phyloP scores from a whole-genome alignment of 1,140 invertebrate genomes.

The Halesus radiatus region DNA sequence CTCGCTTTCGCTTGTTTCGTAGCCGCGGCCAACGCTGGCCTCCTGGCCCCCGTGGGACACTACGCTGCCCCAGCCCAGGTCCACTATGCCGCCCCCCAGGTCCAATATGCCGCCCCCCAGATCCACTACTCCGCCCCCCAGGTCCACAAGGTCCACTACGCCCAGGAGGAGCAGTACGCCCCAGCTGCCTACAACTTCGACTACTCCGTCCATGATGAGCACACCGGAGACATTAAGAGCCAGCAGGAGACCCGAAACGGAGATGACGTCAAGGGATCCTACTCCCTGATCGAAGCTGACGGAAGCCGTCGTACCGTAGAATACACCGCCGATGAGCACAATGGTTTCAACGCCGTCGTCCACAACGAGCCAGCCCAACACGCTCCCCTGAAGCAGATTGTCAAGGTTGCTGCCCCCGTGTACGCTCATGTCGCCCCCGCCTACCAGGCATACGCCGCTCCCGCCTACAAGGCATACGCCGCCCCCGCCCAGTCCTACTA shows the following conservation, averaged over 20 bases:
- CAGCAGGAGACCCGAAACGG: slow-evolving; percentile 73
- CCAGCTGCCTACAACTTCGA: no score
- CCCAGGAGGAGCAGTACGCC: no score
- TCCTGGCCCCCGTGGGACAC: no score
- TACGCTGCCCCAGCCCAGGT: no score
- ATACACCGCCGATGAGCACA: slow-evolving; percentile 80
- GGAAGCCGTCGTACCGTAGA: slow-evolving; percentile 69
- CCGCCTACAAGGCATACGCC: slow-evolving; percentile 37
- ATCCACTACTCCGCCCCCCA: not conserved
- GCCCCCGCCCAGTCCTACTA: slow-evolving; percentile 53
- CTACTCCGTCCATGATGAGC: no score
- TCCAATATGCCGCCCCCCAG: slow-evolving; percentile 11
- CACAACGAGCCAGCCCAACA: slow-evolving; percentile 69
- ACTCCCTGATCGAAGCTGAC: no score
- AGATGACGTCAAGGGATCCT: no score
- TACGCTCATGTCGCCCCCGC: slow-evolving; percentile 4
- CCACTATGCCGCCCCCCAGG: not conserved
- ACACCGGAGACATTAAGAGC: slow-evolving; percentile 65
- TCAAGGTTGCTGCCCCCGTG: slow-evolving; percentile 58
- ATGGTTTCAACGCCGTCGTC: slow-evolving; percentile 79
- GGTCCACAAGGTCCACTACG: not conserved
- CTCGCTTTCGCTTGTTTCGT: slow-evolving; percentile 49
- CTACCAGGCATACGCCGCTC: slow-evolving; percentile 43
- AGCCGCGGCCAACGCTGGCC: slow-evolving; percentile 43
- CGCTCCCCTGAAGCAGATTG: slow-evolving; percentile 62